Evolutionary conservation across 2,113 vertebrate genomes (phyloP).

Genomic region (Colius striatus): DNA sequence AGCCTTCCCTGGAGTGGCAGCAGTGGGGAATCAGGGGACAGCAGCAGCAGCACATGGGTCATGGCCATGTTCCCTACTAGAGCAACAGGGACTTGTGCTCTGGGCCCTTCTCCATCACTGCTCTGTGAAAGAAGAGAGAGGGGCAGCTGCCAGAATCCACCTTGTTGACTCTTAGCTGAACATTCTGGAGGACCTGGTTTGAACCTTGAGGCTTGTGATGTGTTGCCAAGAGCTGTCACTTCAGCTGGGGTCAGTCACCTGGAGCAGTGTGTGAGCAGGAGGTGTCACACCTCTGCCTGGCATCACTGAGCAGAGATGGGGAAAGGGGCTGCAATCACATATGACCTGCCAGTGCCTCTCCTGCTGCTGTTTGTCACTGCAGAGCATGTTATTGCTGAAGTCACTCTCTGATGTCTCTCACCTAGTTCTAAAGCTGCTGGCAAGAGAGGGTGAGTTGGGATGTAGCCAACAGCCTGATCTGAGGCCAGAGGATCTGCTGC

Average conservation of each 20-base stretch:
- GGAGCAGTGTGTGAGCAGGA: neutral
- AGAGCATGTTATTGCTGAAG: neutral
- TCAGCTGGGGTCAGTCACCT: neutral
- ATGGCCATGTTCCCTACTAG: fast-evolving
- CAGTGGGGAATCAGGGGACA: neutral
- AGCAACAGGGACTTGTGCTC: neutral
- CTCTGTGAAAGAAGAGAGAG: neutral
- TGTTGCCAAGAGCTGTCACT: slow-evolving; percentile 36
- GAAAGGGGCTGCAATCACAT: neutral
- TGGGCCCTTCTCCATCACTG: neutral
- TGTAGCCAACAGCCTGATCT: neutral
- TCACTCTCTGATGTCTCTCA: neutral
- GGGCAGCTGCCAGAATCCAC: neutral
- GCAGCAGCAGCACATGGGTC: fast-evolving
- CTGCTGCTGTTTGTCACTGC: neutral
- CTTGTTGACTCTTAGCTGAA: neutral
- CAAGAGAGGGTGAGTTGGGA: neutral
- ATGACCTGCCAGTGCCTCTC: neutral
- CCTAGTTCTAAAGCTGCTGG: neutral
- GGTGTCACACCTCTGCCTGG: slow-evolving; percentile 40
- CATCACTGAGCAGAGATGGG: neutral
- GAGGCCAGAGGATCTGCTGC: neutral
- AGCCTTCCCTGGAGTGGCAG: neutral
- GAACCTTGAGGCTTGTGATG: slow-evolving; percentile 2
- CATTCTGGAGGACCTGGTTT: neutral